Base-by-base conservation (phyloP, 2,888 invertebrate species). In the Drosophila paramelanica region DNA sequence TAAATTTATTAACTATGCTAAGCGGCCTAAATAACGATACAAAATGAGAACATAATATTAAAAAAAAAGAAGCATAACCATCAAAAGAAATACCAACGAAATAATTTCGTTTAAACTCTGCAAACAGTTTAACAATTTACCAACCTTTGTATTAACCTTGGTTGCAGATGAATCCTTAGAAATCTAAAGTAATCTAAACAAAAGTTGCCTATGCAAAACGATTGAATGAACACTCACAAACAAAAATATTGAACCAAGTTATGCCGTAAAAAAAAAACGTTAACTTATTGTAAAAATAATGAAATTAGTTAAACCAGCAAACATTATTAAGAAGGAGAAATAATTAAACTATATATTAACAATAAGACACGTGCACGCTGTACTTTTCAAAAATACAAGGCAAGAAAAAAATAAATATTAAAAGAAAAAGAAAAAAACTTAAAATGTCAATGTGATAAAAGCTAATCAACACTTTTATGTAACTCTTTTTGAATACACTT, bases 361-460 rank as follows among this genome's bases (percentile, higher is more conserved):
- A 73, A 65, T 76, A 88, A 62, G 79, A 79, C 79, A 84, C 73
- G 77, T 83, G 83, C 83, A 83, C 88, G 85, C 82, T 88, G 83
- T 88, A 83, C 88, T 83, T 84, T 83, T 83, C 80, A 73, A 76
- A 79, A 76, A 67, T 68, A 85, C 73, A 67, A 75, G 67, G 77
- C 74, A 73, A 78, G 78, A 53, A 51, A 60, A 51, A 77, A 70
- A 53, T 33, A 73, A 25, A 41, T 17, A 58, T n/a, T 59, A 58
- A 58, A 42, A 65, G 60, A 52, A 59, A 55, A 70, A 43, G 10
- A 41, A 43, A 41, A 74, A 66, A 73, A 70, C 74, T 57, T 73
- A 77, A 77, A 75, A 75, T 82, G 81, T 87, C 81, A 87, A 87
- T 82, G 82, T 82, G 82, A 82, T 82, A 84, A 87, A 72, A 67